Evolutionary conservation across 2,797 vertebrate species (phyloP).

Genomic region (Delichon dasypus): DNA sequence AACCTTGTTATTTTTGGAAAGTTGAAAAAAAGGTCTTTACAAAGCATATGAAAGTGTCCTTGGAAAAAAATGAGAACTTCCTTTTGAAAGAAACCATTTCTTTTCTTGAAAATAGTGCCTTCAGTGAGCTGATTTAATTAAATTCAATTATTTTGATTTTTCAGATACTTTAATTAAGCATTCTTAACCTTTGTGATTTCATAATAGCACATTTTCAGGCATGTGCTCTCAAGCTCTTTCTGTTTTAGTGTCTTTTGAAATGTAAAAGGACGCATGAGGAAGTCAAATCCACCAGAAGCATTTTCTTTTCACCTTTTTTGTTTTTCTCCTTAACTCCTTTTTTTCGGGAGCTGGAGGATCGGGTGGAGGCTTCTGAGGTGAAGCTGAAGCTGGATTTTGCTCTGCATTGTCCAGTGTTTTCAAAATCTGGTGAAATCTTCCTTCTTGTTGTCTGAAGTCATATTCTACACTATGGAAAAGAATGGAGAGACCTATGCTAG

Average conservation of each 20-base stretch:
- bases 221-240: not conserved
- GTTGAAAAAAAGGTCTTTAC: constrained; percentile 4
- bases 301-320: constrained; percentile 93
- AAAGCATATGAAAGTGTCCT: constrained; percentile 36
- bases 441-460: constrained; percentile 95
- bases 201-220: not conserved
- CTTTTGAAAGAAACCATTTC: not conserved
- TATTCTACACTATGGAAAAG: constrained; percentile 89
- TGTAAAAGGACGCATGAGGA: not conserved
- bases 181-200: not conserved
- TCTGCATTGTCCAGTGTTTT: constrained; percentile 73
- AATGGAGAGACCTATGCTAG: not conserved
- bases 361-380: constrained; percentile 62
- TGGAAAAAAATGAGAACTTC: not conserved
- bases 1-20: not conserved
- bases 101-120: not conserved
- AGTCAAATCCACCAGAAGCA: constrained; percentile 98
- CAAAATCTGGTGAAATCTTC: constrained; percentile 86
- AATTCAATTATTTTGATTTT: not conserved
- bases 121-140: not conserved
- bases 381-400: constrained; percentile 41
- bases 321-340: constrained; percentile 79
- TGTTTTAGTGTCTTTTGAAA: not conserved
- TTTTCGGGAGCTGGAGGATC: constrained; percentile 70
- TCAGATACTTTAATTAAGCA: not conserved